phyloP scores from a whole-genome alignment of 2,888 invertebrate species.

The Megamerina dolium region DNA sequence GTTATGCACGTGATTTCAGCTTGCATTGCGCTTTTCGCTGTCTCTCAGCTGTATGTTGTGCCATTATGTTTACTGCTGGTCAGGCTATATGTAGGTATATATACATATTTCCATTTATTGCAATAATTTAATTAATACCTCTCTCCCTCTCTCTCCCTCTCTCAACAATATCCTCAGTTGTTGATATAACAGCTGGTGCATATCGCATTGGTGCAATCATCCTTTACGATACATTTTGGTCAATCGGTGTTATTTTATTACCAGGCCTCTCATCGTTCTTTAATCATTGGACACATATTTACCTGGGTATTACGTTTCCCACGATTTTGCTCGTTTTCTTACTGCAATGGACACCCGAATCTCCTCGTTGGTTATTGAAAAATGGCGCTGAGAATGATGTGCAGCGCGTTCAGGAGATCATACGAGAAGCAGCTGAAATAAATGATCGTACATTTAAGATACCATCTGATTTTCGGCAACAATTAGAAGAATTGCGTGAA shows the following conservation, averaged over 20 bases:
- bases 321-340: slow-evolving; percentile 44
- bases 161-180: slow-evolving; percentile 32
- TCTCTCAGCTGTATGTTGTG: slow-evolving; percentile 48
- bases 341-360: slow-evolving; percentile 50
- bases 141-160: too few species aligned
- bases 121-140: too few species aligned
- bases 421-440: slow-evolving; percentile 42
- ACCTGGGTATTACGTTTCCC: slow-evolving; percentile 49
- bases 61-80: slow-evolving; percentile 49
- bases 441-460: slow-evolving; percentile 43
- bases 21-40: slow-evolving; percentile 48
- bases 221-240: slow-evolving; percentile 51
- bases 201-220: slow-evolving; percentile 44
- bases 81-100: slow-evolving; percentile 47
- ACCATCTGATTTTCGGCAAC: slow-evolving; percentile 39
- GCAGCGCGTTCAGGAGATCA: slow-evolving; percentile 40
- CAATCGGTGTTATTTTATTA: slow-evolving; percentile 48
- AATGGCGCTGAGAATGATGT: slow-evolving; percentile 37
- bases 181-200: slow-evolving; percentile 47
- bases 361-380: slow-evolving; percentile 49
- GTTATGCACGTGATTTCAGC: slow-evolving; percentile 44
- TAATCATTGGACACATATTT: slow-evolving; percentile 47
- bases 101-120: neutral
- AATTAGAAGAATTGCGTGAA: slow-evolving; percentile 36
- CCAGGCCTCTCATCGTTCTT: slow-evolving; percentile 46